Percentiles rank a stretch among this genome's conserved stretches.
Conservation (phyloP, 2,888 invertebrate genomes). For the Carpatolechia fugitivella region DNA sequence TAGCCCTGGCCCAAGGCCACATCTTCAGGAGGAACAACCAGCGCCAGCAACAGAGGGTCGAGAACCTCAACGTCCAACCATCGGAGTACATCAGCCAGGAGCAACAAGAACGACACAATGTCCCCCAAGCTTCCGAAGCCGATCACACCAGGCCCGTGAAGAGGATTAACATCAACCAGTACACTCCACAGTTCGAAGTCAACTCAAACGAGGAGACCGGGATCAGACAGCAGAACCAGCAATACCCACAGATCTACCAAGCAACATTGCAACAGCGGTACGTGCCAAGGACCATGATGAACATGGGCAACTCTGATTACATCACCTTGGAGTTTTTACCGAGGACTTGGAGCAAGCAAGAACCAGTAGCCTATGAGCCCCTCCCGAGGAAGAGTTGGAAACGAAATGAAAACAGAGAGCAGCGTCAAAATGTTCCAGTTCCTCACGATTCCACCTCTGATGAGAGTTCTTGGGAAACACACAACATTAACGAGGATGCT, state of each 20-base stretch:
- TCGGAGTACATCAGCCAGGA: conserved; percentile 39
- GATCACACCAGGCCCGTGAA: neutral
- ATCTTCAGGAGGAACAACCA: conserved; percentile 46
- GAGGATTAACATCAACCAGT: neutral
- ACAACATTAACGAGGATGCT: conserved; percentile 24
- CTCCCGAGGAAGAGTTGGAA: neutral
- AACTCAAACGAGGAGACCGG: neutral
- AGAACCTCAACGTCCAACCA: conserved; percentile 39
- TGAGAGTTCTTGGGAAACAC: conserved; percentile 27
- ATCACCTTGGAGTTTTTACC: no score
- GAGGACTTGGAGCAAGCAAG: no score
- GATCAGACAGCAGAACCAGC: neutral
- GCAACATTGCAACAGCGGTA: neutral
- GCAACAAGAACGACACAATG: conserved; percentile 28
- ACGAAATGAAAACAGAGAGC: neutral
- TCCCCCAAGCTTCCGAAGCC: neutral
- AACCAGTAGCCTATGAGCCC: neutral
- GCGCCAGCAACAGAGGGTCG: conserved; percentile 34
- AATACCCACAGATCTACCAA: neutral
- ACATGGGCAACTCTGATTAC: no score
- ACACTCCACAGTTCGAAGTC: neutral
- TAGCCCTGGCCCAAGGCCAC: conserved; percentile 55
- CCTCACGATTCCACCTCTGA: conserved; percentile 24
- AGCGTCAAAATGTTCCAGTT: neutral
- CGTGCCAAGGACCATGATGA: no score